Conservation (phyloP, 2,888 invertebrate genomes). For the Ennomos quercinarius region DNA sequence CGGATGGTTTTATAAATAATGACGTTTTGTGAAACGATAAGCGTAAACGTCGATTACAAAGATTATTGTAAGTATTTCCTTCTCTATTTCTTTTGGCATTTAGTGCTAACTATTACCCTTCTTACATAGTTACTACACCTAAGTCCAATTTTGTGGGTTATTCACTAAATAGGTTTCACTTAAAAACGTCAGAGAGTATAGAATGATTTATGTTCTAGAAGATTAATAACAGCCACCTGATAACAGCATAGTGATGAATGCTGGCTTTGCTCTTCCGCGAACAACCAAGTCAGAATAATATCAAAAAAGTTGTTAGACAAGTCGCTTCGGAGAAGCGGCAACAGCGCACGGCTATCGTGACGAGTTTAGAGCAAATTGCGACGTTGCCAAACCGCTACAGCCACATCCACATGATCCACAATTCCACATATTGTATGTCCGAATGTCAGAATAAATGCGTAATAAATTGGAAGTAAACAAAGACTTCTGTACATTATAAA, state of each 20-base stretch:
- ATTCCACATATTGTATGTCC: too few species aligned
- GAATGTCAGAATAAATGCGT: too few species aligned
- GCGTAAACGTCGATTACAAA: not conserved
- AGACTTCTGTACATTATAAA: too few species aligned
- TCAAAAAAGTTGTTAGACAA: constrained; percentile 30
- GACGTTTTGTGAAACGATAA: constrained; percentile 18
- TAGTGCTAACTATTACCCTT: too few species aligned
- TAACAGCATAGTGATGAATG: not conserved
- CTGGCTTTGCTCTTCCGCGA: constrained; percentile 2
- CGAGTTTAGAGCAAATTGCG: constrained; percentile 20
- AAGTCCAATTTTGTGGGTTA: too few species aligned
- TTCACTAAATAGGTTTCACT: too few species aligned
- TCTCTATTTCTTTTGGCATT: too few species aligned
- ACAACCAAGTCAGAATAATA: constrained; percentile 10
- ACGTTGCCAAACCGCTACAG: constrained; percentile 40
- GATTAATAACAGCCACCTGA: too few species aligned
- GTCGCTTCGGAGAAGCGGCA: constrained; percentile 41
- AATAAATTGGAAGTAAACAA: too few species aligned
- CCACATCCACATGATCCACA: not conserved
- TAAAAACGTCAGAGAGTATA: too few species aligned
- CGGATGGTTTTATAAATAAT: constrained; percentile 30
- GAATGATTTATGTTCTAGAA: constrained; percentile 15
- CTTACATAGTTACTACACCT: too few species aligned
- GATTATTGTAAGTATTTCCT: too few species aligned
- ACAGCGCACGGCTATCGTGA: constrained; percentile 31